These are phyloP conservation scores for Drosophila trapezifrons DNA, from an alignment of 1,140 invertebrate species.

Conservation along the genomic window DNA sequence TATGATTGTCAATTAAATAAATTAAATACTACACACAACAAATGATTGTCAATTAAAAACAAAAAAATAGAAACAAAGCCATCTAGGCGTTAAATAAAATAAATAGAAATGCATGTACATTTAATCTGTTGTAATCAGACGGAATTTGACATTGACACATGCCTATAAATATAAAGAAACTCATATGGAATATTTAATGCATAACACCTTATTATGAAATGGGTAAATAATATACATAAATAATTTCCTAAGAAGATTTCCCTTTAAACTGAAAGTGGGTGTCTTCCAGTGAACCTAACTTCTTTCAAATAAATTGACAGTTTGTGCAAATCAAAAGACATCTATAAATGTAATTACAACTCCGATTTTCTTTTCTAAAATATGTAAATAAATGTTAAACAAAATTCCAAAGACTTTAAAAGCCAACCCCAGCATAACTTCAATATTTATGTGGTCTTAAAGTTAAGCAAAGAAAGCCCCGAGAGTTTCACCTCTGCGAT, in stretches of 20 bases:
- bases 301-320: too few species aligned
- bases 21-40: too few species aligned
- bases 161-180: neutral
- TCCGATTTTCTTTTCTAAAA: too few species aligned
- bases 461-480: slow-evolving; percentile 12
- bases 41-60: neutral
- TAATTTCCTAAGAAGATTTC: too few species aligned
- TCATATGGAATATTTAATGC: neutral
- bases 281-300: too few species aligned
- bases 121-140: neutral
- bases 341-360: too few species aligned
- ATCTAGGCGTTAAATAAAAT: neutral
- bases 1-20: neutral
- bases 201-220: neutral
- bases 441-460: slow-evolving; percentile 4
- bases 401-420: neutral
- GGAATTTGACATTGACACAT: neutral
- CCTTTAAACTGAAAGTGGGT: too few species aligned
- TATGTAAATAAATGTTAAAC: too few species aligned
- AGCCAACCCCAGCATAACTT: neutral
- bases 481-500: slow-evolving; percentile 4
- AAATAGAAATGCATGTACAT: neutral
- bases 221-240: too few species aligned
- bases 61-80: neutral
- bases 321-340: too few species aligned